Conservation (phyloP, 2,888 invertebrate genomes). For the Linyphia triangularis region DNA sequence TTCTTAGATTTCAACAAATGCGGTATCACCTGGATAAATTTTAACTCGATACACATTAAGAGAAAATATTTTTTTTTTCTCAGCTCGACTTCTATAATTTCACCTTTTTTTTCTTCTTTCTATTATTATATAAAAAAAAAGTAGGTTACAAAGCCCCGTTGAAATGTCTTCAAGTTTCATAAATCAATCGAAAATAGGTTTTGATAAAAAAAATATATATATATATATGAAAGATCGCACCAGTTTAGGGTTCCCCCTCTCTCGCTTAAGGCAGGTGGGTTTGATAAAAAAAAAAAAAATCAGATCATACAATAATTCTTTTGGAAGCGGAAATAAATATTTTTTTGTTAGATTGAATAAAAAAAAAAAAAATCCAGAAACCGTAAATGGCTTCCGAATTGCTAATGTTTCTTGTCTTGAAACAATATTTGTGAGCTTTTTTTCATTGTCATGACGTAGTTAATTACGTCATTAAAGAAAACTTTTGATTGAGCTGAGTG, state of each 20-base stretch:
- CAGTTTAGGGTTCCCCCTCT: neutral
- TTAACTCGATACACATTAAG: neutral
- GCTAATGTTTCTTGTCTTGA: too few relatives aligned
- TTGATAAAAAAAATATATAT: neutral
- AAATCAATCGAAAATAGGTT: neutral
- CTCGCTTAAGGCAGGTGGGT: neutral
- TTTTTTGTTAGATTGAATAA: too few relatives aligned
- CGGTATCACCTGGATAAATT: neutral
- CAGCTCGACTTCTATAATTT: neutral
- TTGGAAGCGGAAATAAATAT: neutral
- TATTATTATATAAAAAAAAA: too few relatives aligned
- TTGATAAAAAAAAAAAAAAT: conserved; percentile 3
- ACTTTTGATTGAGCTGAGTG: too few relatives aligned
- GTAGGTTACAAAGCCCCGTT: neutral
- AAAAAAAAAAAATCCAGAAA: too few relatives aligned
- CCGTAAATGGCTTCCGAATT: too few relatives aligned
- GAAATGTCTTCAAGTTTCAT: neutral
- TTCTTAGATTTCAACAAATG: conserved; percentile 3
- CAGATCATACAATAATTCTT: neutral
- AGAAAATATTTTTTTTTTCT: neutral
- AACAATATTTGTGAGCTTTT: too few relatives aligned
- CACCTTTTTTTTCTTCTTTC: too few relatives aligned
- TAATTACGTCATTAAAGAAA: too few relatives aligned
- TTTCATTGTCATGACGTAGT: too few relatives aligned
- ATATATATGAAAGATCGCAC: neutral